Base-by-base conservation (phyloP, 2,797 vertebrate species). In the Amphiprion clarkii region DNA sequence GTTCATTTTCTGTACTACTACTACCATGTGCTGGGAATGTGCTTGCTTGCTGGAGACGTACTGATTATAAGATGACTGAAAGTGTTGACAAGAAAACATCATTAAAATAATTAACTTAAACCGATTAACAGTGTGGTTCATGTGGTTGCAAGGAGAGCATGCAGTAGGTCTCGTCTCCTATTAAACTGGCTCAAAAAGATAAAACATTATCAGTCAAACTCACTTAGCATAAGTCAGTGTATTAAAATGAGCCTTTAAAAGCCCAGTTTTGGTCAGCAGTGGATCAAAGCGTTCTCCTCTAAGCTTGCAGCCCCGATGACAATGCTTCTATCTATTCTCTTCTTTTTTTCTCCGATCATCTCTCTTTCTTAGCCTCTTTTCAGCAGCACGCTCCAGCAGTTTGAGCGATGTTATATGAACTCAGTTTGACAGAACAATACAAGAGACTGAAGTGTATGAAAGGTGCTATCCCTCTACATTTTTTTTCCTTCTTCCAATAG, bases 361-460 rank as follows among this genome's bases (percentile, higher is more conserved):
- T 59, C 56, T 49, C 21, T 52, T 48, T 76, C 36, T 70, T 31
- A 10, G 44, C 54, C 44, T 58, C 51, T 54, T 68, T 69, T 71
- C 68, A 46, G 49, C 48, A 64, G 46, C 67, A 78, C 46, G 78
- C 79, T 67, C 63, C 84, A 86, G 52, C 49, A 59, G 72, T 62
- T 87, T 82, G 76, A 85, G 76, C 25, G 48, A 74, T 81, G 77
- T 80, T 71, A 54, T 60, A 71, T 57, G 74, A 82, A 73, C 71
- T 54, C 63, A 72, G 61, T 81, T 76, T 87, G 75, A 89, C 72
- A 79, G 74, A 79, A 86, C 72, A 79, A 74, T 89, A 68, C 29
- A 11, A 67, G 61, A 79, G 81, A 87, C 74, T 84, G 83, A 88
- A 83, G 67, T 65, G 55, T 17, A 12, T 79, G 63, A 80, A 80